Evolutionary conservation across 64 coral and sea anemone genomes (phyloP).

Genomic region (Montipora efflorescens): DNA sequence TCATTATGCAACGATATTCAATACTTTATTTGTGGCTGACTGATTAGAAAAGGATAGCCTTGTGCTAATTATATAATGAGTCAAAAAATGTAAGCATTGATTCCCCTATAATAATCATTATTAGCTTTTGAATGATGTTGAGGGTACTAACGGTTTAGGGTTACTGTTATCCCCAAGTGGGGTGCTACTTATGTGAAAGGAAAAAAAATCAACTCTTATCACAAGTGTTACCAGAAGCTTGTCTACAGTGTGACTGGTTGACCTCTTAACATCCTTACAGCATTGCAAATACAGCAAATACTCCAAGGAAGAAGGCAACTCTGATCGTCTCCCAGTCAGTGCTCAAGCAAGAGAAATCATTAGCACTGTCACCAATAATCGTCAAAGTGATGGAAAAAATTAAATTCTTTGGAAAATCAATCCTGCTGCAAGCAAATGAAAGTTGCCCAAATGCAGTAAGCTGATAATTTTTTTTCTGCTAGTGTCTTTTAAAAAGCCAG

Average conservation of each 20-base stretch:
- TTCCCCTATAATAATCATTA: too few relatives aligned
- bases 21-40: too few relatives aligned
- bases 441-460: slow-evolving; percentile 2
- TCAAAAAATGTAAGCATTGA: too few relatives aligned
- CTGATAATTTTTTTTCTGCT: not conserved
- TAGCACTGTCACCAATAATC: not conserved
- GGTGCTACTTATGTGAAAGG: too few relatives aligned
- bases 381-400: not conserved
- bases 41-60: too few relatives aligned
- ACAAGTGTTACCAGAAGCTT: too few relatives aligned
- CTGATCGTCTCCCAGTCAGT: not conserved
- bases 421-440: slow-evolving; percentile 11
- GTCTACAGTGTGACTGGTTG: not conserved
- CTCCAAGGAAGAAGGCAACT: slow-evolving; percentile 17
- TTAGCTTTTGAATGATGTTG: too few relatives aligned
- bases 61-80: too few relatives aligned
- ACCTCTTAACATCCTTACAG: not conserved
- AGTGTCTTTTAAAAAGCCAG: not conserved
- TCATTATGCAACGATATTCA: too few relatives aligned
- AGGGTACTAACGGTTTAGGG: too few relatives aligned
- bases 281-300: not conserved
- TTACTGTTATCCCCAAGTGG: too few relatives aligned
- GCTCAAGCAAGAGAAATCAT: not conserved
- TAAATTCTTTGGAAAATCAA: not conserved
- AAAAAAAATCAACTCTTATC: too few relatives aligned